Evolutionary conservation across 2,113 vertebrate species (phyloP).

Genomic region (Phaethon lepturus): DNA sequence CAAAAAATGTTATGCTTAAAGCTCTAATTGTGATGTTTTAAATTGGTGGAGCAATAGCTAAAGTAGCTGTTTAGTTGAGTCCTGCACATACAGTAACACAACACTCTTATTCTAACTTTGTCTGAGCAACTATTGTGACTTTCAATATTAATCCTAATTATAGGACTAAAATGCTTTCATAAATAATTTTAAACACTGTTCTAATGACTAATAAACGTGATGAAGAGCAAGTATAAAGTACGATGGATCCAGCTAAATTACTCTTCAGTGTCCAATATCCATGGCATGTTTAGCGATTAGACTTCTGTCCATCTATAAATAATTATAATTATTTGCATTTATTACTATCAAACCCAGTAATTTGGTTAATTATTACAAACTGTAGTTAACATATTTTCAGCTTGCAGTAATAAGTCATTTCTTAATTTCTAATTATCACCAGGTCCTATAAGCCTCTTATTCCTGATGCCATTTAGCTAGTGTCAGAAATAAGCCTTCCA

Average conservation of each 20-base stretch:
- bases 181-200: constrained; percentile 15
- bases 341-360: constrained; percentile 55
- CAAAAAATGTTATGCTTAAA: not conserved
- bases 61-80: not conserved
- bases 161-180: constrained; percentile 28
- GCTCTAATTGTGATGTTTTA: not conserved
- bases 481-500: not conserved
- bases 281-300: constrained; percentile 40
- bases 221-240: not conserved
- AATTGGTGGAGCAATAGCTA: not conserved
- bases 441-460: not conserved
- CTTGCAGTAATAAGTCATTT: constrained; percentile 11
- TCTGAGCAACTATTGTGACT: constrained; percentile 8
- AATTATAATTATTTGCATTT: constrained; percentile 70
- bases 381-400: constrained; percentile 51
- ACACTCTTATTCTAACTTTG: not conserved
- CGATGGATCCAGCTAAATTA: constrained; percentile 11
- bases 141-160: constrained; percentile 50
- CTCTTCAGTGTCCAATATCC: constrained; percentile 22
- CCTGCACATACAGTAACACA: not conserved
- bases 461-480: not conserved
- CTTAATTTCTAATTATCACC: constrained; percentile 16
- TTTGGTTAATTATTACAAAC: constrained; percentile 61
- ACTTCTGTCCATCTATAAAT: constrained; percentile 65
- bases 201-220: constrained; percentile 11